Percentiles rank a stretch among this genome's conserved stretches.
Conservation (phyloP, 2,113 vertebrate species). For the Syngnathoides biaculeatus region DNA sequence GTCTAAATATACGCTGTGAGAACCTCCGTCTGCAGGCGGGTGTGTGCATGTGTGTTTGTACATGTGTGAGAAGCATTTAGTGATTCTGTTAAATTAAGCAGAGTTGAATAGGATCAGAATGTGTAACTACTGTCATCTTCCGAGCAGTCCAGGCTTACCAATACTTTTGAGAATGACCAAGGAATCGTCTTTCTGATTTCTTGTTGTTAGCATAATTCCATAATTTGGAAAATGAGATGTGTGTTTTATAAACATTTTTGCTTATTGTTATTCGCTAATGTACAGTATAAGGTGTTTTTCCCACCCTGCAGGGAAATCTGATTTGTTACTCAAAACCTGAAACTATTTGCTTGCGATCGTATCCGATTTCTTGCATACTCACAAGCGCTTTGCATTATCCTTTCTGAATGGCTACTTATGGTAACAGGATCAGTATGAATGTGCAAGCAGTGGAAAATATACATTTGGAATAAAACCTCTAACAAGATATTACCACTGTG, state of each 20-base stretch:
- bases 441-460: background rate
- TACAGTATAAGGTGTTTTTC: background rate
- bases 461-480: background rate
- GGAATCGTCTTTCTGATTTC: no score
- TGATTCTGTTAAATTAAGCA: slow-evolving; percentile 67
- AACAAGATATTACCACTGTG: background rate
- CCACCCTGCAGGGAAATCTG: background rate
- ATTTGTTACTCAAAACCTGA: background rate
- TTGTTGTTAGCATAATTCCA: no score
- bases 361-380: background rate
- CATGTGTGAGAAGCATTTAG: slow-evolving; percentile 41
- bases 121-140: background rate
- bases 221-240: no score
- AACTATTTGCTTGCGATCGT: background rate
- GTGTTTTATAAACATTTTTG: no score
- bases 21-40: slow-evolving; percentile 30
- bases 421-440: background rate
- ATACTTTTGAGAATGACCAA: no score
- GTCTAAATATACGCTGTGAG: slow-evolving; percentile 65
- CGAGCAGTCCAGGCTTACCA: no score
- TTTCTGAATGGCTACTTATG: background rate
- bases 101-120: slow-evolving; percentile 54
- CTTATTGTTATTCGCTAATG: no score
- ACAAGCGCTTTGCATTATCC: background rate
- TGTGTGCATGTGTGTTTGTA: slow-evolving; percentile 25